Percentiles rank a stretch among this genome's conserved stretches.
phyloP scores from a whole-genome alignment of 2,888 invertebrate genomes.

The Drosophila colorata region DNA sequence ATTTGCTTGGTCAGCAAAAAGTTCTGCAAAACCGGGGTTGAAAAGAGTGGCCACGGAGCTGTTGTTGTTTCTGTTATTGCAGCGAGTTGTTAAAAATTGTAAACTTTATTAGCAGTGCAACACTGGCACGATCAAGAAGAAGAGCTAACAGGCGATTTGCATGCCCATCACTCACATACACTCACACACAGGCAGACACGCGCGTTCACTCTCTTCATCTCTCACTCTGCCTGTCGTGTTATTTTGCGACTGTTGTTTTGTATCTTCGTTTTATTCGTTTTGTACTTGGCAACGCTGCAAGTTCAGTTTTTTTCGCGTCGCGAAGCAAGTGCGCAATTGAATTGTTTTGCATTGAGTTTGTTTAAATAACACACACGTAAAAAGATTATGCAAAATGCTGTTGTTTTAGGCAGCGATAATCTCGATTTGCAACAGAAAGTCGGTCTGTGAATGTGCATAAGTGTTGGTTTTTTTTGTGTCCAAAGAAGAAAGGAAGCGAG shows the following conservation, averaged over 20 bases:
- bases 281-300: slow-evolving; percentile 50
- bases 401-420: slow-evolving; percentile 10
- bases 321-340: slow-evolving; percentile 36
- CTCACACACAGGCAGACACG: neutral
- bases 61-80: slow-evolving; percentile 6
- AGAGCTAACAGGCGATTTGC: slow-evolving; percentile 34
- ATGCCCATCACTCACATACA: slow-evolving; percentile 36
- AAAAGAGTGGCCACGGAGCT: slow-evolving; percentile 30
- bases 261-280: slow-evolving; percentile 51
- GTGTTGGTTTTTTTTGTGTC: slow-evolving; percentile 1
- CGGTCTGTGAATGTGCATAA: slow-evolving; percentile 3
- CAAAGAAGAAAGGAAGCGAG: neutral
- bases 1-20: slow-evolving; percentile 51
- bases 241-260: slow-evolving; percentile 42
- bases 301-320: slow-evolving; percentile 42
- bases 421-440: neutral
- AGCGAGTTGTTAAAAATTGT: slow-evolving; percentile 20
- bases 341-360: slow-evolving; percentile 34
- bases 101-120: slow-evolving; percentile 19
- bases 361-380: slow-evolving; percentile 16
- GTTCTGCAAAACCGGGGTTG: slow-evolving; percentile 40
- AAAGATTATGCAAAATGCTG: slow-evolving; percentile 9
- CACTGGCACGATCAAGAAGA: slow-evolving; percentile 42
- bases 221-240: slow-evolving; percentile 21
- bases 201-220: slow-evolving; percentile 5